Conservation (phyloP, 2,888 invertebrate genomes). For the Pandemis cinnamomeana region DNA sequence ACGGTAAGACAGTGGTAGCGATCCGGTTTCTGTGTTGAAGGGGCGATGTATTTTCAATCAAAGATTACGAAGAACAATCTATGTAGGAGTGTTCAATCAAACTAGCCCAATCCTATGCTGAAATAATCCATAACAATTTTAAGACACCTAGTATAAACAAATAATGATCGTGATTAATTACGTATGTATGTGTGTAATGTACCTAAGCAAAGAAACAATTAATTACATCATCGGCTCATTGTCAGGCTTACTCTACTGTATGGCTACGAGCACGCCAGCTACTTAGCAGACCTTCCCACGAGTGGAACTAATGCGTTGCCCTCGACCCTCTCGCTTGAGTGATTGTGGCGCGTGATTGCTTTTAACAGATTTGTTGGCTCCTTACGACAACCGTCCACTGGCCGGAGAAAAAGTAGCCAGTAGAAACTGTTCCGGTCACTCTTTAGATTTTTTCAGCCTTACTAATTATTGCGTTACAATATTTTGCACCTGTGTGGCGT, state of each 20-base stretch:
- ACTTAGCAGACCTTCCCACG: slow-evolving; percentile 1
- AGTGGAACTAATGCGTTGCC: background rate
- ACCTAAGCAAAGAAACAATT: background rate
- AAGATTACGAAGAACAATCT: no score
- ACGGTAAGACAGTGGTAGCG: no score
- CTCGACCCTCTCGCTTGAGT: slow-evolving; percentile 4
- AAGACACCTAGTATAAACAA: no score
- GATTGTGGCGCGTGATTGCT: slow-evolving; percentile 6
- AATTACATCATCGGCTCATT: background rate
- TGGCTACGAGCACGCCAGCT: background rate
- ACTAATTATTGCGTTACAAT: no score
- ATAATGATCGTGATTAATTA: no score
- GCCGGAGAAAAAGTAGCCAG: background rate
- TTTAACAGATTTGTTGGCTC: slow-evolving; percentile 7
- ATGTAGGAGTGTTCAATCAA: no score
- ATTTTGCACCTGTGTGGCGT: no score
- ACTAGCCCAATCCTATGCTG: no score
- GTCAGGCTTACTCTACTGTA: background rate
- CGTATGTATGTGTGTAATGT: background rate
- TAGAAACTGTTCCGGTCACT: background rate
- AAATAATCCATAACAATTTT: no score
- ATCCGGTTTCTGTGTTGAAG: no score
- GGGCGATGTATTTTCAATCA: no score
- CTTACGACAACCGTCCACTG: background rate
- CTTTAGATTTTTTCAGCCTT: background rate